phyloP scores from a whole-genome alignment of 2,888 invertebrate genomes.

The Belgica antarctica region DNA sequence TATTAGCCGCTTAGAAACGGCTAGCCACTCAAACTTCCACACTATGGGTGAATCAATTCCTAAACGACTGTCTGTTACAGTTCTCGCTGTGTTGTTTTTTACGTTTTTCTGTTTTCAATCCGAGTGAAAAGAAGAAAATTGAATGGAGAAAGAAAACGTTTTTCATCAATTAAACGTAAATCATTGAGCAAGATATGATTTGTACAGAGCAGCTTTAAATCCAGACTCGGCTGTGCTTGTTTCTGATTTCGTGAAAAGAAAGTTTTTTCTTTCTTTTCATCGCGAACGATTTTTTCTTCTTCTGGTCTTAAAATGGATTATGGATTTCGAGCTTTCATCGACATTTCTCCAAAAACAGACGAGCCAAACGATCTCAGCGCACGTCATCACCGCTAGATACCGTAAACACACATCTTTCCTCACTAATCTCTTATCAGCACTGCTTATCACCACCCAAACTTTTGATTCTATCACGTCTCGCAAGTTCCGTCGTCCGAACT shows the following conservation, averaged over 20 bases:
- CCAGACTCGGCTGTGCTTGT: neutral
- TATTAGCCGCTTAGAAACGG: conserved; percentile 7
- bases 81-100: neutral
- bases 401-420: neutral
- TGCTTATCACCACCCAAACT: neutral
- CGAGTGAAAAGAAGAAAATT: neutral
- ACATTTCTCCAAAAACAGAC: neutral
- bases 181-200: conserved; percentile 3
- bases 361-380: neutral
- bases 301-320: neutral
- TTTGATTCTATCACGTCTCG: neutral
- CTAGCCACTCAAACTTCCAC: neutral
- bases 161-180: neutral
- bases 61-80: conserved; percentile 7
- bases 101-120: neutral
- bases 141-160: neutral
- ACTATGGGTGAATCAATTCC: neutral
- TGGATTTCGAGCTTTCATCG: conserved; percentile 19
- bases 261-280: conserved; percentile 3
- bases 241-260: conserved; percentile 1
- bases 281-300: neutral
- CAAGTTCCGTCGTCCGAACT: neutral
- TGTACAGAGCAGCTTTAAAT: too few relatives aligned
- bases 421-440: conserved; percentile 3
- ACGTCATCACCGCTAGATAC: too few relatives aligned